Evolutionary conservation across 1,140 invertebrate genomes (phyloP), one percentile per base, ranked within the genome.

Genomic region (Portunus trituberculatus): DNA sequence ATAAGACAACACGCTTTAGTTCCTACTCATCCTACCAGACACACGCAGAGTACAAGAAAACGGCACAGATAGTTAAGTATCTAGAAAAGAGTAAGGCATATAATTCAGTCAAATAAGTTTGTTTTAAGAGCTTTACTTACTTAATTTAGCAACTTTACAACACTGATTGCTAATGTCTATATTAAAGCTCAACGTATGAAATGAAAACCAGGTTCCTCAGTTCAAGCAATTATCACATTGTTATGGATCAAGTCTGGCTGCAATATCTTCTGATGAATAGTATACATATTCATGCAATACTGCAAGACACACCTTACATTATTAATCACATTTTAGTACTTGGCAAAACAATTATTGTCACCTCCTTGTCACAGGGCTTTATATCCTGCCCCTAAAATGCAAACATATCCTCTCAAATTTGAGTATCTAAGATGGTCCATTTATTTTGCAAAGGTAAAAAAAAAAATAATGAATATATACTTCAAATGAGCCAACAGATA

Each of bases 151-250:
- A 76, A 76, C n/a, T 76, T 76, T 25, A 76, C 67, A 76, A 76
- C 67, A 76, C n/a, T 25, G 67, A 76, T 76, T 76, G 67, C 67
- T 76, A 76, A 76, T 76, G 67, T n/a, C 67, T 76, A 76, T 76
- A 25, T 76, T 76, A 76, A 76, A 76, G 67, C 67, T 76, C 67
- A 76, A n/a, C n/a, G 67, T 76, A 76, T 76, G 12, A 76, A 76
- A 12, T n/a, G 20, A 76, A 76, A 76, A 76, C 67, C 67, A n/a
- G 67, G n/a, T 76, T 76, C 67, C 67, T 76, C 67, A 76, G n/a
- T n/a, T 76, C 6, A 76, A 76, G 20, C 67, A 76, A 76, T n/a
- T n/a, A 76, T 76, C 67, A 76, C 67, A n/a, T 76, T 76, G 16
- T 76, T 76, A 76, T 76, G n/a, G 67, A 76, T 76, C 67, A 76